These are phyloP conservation scores for Nothocercus nigrocapillus DNA, from an alignment of 2,113 vertebrate genomes.

Conservation along the genomic window DNA sequence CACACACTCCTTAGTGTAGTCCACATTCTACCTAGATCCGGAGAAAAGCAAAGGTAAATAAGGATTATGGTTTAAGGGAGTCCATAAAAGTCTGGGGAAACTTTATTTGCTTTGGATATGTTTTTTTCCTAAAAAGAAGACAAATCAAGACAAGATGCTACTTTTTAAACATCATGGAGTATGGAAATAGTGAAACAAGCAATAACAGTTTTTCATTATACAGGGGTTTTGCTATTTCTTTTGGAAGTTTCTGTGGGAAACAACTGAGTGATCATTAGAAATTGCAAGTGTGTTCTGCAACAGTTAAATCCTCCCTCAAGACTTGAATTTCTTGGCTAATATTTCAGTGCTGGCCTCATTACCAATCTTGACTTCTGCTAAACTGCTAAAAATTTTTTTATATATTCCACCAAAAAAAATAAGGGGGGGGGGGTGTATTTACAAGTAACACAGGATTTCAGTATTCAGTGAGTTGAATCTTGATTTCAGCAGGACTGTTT, in stretches of 20 bases:
- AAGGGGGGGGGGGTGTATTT: neutral
- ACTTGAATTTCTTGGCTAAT: neutral
- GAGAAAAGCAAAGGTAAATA: conserved; percentile 17
- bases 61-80: conserved; percentile 2
- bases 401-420: neutral
- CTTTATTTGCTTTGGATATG: neutral
- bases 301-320: neutral
- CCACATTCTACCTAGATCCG: neutral
- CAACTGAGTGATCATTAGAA: neutral
- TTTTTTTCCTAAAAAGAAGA: neutral
- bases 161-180: neutral
- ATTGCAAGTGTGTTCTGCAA: neutral
- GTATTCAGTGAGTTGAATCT: neutral
- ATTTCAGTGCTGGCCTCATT: neutral
- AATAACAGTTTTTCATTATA: neutral
- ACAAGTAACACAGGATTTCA: neutral
- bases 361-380: neutral
- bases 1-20: neutral
- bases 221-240: neutral
- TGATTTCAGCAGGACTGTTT: neutral
- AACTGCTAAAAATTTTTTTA: neutral
- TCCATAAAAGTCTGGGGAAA: neutral
- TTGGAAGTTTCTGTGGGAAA: neutral
- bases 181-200: neutral
- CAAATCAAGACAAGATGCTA: conserved; percentile 13